Percentiles rank a stretch among this genome's conserved stretches.
Conservation (phyloP, 1,140 invertebrate species). For the Zaprionus camerounensis region DNA sequence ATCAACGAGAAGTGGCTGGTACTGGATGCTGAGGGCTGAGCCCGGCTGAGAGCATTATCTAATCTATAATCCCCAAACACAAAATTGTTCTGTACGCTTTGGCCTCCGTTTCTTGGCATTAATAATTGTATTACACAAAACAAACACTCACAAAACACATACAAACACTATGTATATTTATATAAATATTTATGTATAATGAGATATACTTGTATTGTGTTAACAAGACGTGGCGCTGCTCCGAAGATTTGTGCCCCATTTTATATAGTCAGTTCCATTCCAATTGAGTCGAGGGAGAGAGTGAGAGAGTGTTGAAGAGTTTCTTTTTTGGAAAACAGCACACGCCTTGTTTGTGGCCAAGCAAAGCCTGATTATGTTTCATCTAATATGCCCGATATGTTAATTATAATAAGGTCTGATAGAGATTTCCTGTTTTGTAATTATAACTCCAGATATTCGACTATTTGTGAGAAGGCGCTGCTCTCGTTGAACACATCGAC, state of each 20-base stretch:
- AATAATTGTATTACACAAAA: slow-evolving; percentile 57
- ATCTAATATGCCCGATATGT: slow-evolving; percentile 57
- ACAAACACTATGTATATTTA: slow-evolving; percentile 62
- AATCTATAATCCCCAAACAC: slow-evolving; percentile 4
- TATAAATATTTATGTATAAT: slow-evolving; percentile 57
- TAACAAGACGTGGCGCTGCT: slow-evolving; percentile 51
- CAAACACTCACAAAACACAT: slow-evolving; percentile 5
- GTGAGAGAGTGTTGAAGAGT: slow-evolving; percentile 15
- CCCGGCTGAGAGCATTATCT: not conserved
- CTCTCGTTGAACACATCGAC: slow-evolving; percentile 72
- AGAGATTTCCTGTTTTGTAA: slow-evolving; percentile 43
- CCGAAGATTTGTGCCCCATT: slow-evolving; percentile 60
- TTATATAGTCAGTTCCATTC: slow-evolving; percentile 58
- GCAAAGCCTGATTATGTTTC: slow-evolving; percentile 75
- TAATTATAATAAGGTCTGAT: slow-evolving; percentile 38
- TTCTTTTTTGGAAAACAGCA: slow-evolving; percentile 20
- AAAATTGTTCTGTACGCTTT: slow-evolving; percentile 48
- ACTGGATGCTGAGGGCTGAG: slow-evolving; percentile 85
- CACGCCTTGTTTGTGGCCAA: slow-evolving; percentile 53
- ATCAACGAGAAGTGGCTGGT: slow-evolving; percentile 97
- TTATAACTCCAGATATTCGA: slow-evolving; percentile 79
- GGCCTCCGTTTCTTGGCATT: slow-evolving; percentile 23
- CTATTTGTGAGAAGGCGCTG: slow-evolving; percentile 72
- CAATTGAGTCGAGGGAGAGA: slow-evolving; percentile 45
- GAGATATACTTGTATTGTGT: slow-evolving; percentile 60